phyloP scores from a whole-genome alignment of 2,797 vertebrate genomes.

The Sphenodon punctatus region DNA sequence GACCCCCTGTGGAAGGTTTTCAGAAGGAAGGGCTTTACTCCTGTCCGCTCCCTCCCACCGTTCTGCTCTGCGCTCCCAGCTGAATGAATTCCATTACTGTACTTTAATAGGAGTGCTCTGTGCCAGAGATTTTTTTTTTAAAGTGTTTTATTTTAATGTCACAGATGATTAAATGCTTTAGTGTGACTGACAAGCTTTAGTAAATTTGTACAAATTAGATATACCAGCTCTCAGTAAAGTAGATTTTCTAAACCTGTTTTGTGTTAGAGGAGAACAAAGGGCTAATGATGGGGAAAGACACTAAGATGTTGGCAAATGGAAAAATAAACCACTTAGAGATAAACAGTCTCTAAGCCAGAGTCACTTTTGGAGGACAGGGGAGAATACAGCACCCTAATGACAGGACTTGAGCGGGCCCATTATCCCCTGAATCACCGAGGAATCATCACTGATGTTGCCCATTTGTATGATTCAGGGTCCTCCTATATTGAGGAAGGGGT shows the following conservation, averaged over 20 bases:
- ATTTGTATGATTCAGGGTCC: too few relatives aligned
- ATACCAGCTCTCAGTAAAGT: slow-evolving; percentile 64
- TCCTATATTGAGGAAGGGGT: too few relatives aligned
- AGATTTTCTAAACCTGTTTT: slow-evolving; percentile 63
- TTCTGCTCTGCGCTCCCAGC: slow-evolving; percentile 23
- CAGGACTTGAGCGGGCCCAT: too few relatives aligned
- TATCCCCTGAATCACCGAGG: too few relatives aligned
- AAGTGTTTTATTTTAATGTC: slow-evolving; percentile 72
- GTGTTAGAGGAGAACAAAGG: not conserved
- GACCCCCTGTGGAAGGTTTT: too few relatives aligned
- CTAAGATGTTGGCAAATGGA: not conserved
- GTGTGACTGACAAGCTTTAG: slow-evolving; percentile 71
- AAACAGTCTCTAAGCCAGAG: too few relatives aligned
- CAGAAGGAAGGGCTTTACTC: too few relatives aligned
- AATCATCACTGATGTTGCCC: too few relatives aligned
- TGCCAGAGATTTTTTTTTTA: slow-evolving; percentile 59
- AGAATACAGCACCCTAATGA: too few relatives aligned
- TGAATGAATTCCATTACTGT: slow-evolving; percentile 40
- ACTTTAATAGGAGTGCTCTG: slow-evolving; percentile 43
- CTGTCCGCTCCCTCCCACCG: not conserved
- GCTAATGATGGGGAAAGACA: not conserved
- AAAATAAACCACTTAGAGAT: not conserved
- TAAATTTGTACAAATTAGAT: slow-evolving; percentile 65
- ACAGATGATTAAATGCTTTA: slow-evolving; percentile 68
- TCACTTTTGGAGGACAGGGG: too few relatives aligned